Conservation (phyloP, 1,140 invertebrate genomes). For the Bombus soroeensis region DNA sequence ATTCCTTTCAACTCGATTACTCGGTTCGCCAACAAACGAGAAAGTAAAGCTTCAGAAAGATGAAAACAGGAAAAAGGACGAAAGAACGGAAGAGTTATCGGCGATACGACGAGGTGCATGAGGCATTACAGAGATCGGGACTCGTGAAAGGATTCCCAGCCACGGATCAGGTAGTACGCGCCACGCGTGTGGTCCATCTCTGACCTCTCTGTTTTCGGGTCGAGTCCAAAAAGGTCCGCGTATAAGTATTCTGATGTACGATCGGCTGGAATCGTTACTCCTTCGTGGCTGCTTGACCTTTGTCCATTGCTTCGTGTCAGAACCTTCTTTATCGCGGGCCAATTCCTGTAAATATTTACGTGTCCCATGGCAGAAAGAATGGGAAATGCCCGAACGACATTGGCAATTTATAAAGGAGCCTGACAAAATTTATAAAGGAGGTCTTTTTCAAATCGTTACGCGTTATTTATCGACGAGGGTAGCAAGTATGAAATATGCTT, state of each 20-base stretch:
- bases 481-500: conserved; percentile 27
- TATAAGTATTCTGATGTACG: conserved; percentile 63
- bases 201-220: conserved; percentile 58
- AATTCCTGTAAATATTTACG: conserved; percentile 60
- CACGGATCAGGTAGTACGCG: conserved; percentile 37
- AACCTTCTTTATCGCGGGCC: conserved; percentile 47
- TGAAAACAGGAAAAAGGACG: neutral
- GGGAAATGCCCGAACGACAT: conserved; percentile 50
- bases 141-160: neutral
- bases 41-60: neutral
- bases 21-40: too few species aligned
- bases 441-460: conserved; percentile 28
- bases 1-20: too few species aligned
- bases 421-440: conserved; percentile 57
- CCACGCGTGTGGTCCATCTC: conserved; percentile 62
- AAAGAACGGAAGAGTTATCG: neutral
- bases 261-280: conserved; percentile 52
- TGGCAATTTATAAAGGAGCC: conserved; percentile 57
- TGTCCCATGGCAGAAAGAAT: conserved; percentile 43
- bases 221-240: conserved; percentile 15
- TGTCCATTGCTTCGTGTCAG: conserved; percentile 19
- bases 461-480: conserved; percentile 19
- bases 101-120: too few species aligned
- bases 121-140: neutral
- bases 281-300: conserved; percentile 39